Base-by-base conservation (phyloP, 2,888 invertebrate genomes). In the Lasioglossum marginatum region DNA sequence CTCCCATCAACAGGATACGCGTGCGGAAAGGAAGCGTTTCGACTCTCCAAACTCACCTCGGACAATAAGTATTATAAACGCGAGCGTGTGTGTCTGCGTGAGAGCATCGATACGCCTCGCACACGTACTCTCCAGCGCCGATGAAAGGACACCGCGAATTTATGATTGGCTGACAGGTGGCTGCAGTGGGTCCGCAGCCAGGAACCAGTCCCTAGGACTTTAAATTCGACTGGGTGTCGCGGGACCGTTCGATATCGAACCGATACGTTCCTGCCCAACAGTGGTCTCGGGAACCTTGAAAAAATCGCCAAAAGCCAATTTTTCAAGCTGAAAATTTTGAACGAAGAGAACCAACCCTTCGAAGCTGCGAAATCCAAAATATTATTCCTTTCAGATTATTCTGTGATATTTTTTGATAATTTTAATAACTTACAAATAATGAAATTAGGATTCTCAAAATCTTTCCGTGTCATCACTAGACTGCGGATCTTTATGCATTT, bases 91-190 rank as follows among this genome's bases (percentile, higher is more conserved):
- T 37, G 37, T 37, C 23, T 66, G 34, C 34, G 34, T 34, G 34
- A 31, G 37, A 37, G 68, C 34, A 66, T 19, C 66, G 68, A 68
- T 68, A 37, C 27, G 5, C 16, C 66, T 34, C 37, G 23, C 23
- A 68, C 37, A 68, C 34, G 52, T 60, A 82, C 66, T 52, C 52
- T 0, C 27, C 48, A 83, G 79, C 77, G 72, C 85, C 89, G 89
- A 91, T 91, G 88, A 91, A 91, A 87, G 85, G 87, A 88, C 86
- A 80, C 86, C 86, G 87, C 85, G 87, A 85, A 84, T 88, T 88
- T 87, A 88, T 81, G 83, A 81, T 87, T 80, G 87, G 78, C 83
- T 80, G 87, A 87, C 86, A 87, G 86, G 87, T 86, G 86, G 82
- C 63, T 60, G 71, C 79, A 79, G 70, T 48, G 71, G 71, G 75